Evolutionary conservation across 2,113 vertebrate species (phyloP).

Genomic region (Urocolius indicus): DNA sequence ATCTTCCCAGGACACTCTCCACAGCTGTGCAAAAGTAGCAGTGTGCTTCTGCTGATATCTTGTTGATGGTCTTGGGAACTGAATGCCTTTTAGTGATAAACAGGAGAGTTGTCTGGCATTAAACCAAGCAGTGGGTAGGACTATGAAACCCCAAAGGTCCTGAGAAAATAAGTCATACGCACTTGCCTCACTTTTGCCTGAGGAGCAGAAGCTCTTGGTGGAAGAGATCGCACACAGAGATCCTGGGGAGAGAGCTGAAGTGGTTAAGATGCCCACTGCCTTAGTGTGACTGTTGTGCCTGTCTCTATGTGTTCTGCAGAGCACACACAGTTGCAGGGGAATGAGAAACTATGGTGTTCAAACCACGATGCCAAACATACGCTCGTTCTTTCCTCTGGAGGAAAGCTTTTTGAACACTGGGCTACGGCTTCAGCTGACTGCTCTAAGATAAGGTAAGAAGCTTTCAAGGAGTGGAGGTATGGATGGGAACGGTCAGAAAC

Average conservation of each 20-base stretch:
- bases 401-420: constrained; percentile 13
- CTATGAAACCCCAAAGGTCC: background rate
- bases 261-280: background rate
- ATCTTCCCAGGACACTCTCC: background rate
- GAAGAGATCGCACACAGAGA: background rate
- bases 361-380: background rate
- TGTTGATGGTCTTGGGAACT: background rate
- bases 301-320: background rate
- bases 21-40: background rate
- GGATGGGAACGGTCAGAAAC: background rate
- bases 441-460: background rate
- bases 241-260: background rate
- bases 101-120: background rate
- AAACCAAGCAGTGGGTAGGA: background rate
- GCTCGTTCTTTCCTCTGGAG: background rate
- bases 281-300: accelerated
- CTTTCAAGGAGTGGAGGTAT: background rate
- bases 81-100: background rate
- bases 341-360: background rate
- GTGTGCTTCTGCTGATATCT: background rate
- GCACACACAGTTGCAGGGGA: accelerated
- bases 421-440: background rate
- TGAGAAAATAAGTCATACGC: background rate
- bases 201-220: background rate
- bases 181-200: background rate